Conservation (phyloP, 1,140 invertebrate genomes). For the Leptonema lineaticorne region DNA sequence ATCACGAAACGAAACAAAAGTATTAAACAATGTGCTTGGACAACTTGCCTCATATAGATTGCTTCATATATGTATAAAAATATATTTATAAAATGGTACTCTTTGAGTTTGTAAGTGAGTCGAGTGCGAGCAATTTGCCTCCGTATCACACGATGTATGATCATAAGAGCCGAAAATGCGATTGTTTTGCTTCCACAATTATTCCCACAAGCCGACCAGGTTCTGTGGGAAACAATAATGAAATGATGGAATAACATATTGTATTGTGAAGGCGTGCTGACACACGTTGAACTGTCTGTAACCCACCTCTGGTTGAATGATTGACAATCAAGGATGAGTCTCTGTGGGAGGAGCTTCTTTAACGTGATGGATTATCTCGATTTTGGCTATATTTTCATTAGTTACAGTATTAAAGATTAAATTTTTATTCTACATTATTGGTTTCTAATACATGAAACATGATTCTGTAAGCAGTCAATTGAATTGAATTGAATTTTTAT, state of each 20-base stretch:
- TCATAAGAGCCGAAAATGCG: constrained; percentile 25
- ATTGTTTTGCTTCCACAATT: constrained; percentile 33
- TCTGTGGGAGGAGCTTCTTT: constrained; percentile 7
- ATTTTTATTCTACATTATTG: too few species aligned
- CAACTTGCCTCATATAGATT: constrained; percentile 3
- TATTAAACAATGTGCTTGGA: constrained; percentile 2
- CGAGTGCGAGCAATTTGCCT: neutral
- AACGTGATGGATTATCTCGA: too few species aligned
- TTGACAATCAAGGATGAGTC: constrained; percentile 20
- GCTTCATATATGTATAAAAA: neutral
- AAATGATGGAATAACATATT: neutral
- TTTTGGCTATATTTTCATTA: too few species aligned
- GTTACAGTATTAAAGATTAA: too few species aligned
- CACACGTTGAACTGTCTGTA: neutral
- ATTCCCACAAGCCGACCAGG: constrained; percentile 26
- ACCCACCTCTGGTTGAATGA: constrained; percentile 2
- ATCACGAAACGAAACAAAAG: too few species aligned
- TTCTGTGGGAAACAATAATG: constrained; percentile 29
- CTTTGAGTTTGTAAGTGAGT: too few species aligned
- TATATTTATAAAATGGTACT: neutral
- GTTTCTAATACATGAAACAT: too few species aligned
- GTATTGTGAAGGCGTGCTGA: constrained; percentile 5
- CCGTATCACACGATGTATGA: constrained; percentile 16
- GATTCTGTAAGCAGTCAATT: too few species aligned
- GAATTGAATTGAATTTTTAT: too few species aligned